Percentiles rank a stretch among this genome's conserved stretches.
These are phyloP conservation scores for Halcyon smyrnensis DNA, from an alignment of 2,797 vertebrate genomes.

Conservation along the genomic window DNA sequence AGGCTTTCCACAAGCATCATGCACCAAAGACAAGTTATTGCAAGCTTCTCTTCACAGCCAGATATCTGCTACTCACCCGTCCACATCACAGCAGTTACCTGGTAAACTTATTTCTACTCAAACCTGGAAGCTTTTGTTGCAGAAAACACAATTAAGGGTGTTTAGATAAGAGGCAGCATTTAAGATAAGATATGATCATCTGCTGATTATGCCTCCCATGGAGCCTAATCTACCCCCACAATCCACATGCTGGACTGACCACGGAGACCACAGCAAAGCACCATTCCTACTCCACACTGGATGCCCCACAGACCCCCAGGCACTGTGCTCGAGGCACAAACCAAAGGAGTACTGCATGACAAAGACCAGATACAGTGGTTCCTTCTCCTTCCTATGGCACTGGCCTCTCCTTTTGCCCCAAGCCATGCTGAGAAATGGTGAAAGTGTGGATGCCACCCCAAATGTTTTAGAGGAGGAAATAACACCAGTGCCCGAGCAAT, in stretches of 20 bases:
- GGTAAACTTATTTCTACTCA: not conserved
- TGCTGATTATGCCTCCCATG: not conserved
- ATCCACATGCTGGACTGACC: not conserved
- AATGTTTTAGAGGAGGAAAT: not conserved
- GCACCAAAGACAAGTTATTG: not conserved
- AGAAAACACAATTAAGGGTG: not conserved
- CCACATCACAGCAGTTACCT: not conserved
- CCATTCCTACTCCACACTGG: not conserved
- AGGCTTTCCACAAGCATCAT: not conserved
- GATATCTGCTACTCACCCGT: not conserved
- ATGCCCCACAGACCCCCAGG: not conserved
- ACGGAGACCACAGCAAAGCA: not conserved
- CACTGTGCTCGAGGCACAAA: accelerated
- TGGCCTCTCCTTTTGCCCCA: accelerated
- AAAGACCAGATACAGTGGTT: not conserved
- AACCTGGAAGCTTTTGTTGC: not conserved
- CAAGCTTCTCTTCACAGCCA: not conserved
- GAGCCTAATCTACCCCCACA: not conserved
- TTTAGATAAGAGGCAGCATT: not conserved
- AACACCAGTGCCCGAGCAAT: not conserved
- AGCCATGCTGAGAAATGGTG: not conserved
- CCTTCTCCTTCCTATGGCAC: not conserved
- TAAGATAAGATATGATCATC: not conserved
- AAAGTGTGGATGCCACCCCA: not conserved
- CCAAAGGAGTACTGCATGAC: accelerated